Base-by-base conservation (phyloP, 2,888 invertebrate species). In the Meliscaeva auricollis region DNA sequence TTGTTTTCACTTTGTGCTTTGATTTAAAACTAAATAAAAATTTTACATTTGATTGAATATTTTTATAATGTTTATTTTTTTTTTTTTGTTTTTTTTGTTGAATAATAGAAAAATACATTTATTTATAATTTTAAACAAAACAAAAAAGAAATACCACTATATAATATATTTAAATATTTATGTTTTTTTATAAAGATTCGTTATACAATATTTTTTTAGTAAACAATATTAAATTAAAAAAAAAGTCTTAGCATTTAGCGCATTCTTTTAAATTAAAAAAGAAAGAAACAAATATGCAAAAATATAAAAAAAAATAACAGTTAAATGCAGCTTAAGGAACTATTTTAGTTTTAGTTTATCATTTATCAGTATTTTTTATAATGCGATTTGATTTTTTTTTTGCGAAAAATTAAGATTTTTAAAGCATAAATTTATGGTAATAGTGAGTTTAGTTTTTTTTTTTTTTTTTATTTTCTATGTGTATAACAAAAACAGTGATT, bases 81-180 rank as follows among this genome's bases (percentile, higher is more conserved):
- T 60, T 32, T 22, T n/a, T 56, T 17, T 75, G 50, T 68, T 3
- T n/a, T 52, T n/a, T 26, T 17, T 56, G 17, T 56, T 56, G 44
- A 74, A 32, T 50, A 56, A 70, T 84, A 79, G 84, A 84, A 84
- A 84, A 84, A 84, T 84, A 84, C 84, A 79, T 54, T 79, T 78
- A 75, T 20, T 73, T 75, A 46, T 74, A 22, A 62, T 46, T 35
- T 66, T 35, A 20, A 48, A 48, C 11, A 80, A 84, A 66, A 72
- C 68, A 79, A 76, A 70, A 76, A 75, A 70, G 69, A 54, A 44
- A 76, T 54, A 64, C n/a, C n/a, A n/a, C n/a, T 52, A 41, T 30
- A 26, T 44, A 58, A 17, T 56, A 48, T 58, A 50, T 52, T 35
- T 35, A 22, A 8, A 30, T 52, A 26, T 52, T 74, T 69, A 82